Evolutionary conservation across 37 sponge, comb jelly and placozoan genomes (phyloP), one percentile per base, ranked within the genome.

Genomic region (Bolinopsis microptera): DNA sequence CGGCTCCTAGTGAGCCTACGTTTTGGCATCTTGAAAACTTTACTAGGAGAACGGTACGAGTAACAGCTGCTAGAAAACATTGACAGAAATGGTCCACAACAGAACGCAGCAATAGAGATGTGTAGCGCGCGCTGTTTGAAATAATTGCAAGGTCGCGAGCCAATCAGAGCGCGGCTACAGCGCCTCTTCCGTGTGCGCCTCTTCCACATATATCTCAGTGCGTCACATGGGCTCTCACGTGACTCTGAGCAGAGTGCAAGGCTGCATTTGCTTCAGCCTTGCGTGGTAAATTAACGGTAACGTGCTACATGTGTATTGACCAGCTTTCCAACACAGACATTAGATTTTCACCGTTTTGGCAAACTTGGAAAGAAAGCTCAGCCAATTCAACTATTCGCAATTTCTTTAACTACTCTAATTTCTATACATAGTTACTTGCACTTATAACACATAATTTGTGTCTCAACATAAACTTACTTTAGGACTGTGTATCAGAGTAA

Each of bases 91-190:
- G 80, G 37, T 48, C 61, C 61, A 48, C 61, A 48, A 48, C 61
- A 48, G 13, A 13, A 48, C 61, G 61, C 61, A 48, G 61, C 61
- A 48, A 48, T 48, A 48, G 61, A 48, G 61, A 48, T 48, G 61
- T 48, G 13, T 13, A 77, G 80, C 80, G 80, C 80, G 80, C 80
- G 80, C 80, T 35, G 80, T 77, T 77, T 77, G 80, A 77, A 77
- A 77, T 77, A 77, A 77, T 77, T 77, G 80, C 80, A 32, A 35
- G 37, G 80, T 27, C 80, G 80, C 80, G 27, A 77, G 35, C 80
- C 80, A 77, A 77, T 77, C 80, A 77, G 36, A 1, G 9, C 18
- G 80, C 80, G 13, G 61, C 61, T 48, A 48, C 9, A 48, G 61
- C 61, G 61, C 61, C 61, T 48, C 61, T 32, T 32, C 80, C 35